Conservation (phyloP, 1,140 invertebrate genomes). For the Calosoma granatense region DNA sequence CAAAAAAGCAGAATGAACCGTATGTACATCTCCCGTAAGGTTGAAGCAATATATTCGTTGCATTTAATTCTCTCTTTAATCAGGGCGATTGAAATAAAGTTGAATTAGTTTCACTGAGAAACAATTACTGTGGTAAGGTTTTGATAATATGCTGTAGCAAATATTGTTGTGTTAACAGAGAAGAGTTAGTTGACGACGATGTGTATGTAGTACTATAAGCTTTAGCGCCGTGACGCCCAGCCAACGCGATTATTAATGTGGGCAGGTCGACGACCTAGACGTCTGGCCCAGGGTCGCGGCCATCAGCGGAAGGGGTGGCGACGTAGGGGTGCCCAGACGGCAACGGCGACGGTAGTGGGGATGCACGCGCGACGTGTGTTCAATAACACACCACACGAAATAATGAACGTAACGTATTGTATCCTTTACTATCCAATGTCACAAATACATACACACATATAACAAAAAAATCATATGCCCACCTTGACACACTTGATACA, state of each 20-base stretch:
- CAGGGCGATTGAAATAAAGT: too few species aligned
- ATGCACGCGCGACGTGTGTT: background rate
- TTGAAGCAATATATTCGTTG: too few species aligned
- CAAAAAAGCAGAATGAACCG: too few species aligned
- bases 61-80: too few species aligned
- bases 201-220: background rate
- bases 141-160: background rate
- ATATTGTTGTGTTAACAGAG: background rate
- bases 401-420: too few species aligned
- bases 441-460: too few species aligned
- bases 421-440: too few species aligned
- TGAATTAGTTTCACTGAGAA: too few species aligned
- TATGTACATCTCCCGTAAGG: too few species aligned
- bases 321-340: background rate
- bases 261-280: background rate
- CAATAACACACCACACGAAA: too few species aligned
- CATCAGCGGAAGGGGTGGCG: background rate
- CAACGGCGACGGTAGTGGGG: background rate
- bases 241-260: slow-evolving; percentile 1
- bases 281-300: background rate
- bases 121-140: background rate
- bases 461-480: too few species aligned
- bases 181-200: background rate
- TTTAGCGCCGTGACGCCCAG: background rate
- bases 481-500: too few species aligned